A percentile compares a stretch with the other conserved stretches of the same genome.
These are phyloP conservation scores for Anarrhichthys ocellatus DNA, from an alignment of 2,113 vertebrate species.

Conservation along the genomic window DNA sequence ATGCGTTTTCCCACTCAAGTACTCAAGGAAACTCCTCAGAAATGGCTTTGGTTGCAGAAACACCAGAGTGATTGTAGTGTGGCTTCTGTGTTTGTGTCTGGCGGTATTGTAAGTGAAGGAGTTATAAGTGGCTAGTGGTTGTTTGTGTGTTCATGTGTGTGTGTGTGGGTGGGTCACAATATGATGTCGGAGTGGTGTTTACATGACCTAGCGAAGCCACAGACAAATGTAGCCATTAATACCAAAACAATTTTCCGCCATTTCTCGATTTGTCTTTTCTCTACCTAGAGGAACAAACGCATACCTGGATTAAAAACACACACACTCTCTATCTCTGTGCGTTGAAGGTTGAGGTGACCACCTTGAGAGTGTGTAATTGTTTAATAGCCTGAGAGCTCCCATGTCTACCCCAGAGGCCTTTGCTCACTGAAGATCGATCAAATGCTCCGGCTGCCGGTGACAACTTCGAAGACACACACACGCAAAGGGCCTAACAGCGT, in stretches of 20 bases:
- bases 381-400: slow-evolving; percentile 76
- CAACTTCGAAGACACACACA: slow-evolving; percentile 53
- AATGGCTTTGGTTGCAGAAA: slow-evolving; percentile 83
- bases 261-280: slow-evolving; percentile 43
- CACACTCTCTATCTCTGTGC: slow-evolving; percentile 4
- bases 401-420: slow-evolving; percentile 64
- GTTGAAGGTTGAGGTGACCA: slow-evolving; percentile 62
- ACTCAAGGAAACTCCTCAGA: slow-evolving; percentile 80
- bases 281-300: slow-evolving; percentile 33
- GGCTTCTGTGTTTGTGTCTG: slow-evolving; percentile 52
- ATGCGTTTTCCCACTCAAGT: slow-evolving; percentile 80
- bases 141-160: slow-evolving; percentile 14
- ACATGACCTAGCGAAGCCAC: slow-evolving; percentile 61
- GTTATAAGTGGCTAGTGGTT: slow-evolving; percentile 70
- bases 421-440: slow-evolving; percentile 69
- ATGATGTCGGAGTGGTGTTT: slow-evolving; percentile 74
- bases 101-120: slow-evolving; percentile 51
- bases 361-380: slow-evolving; percentile 75
- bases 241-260: slow-evolving; percentile 45
- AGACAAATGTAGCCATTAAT: slow-evolving; percentile 81
- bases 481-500: slow-evolving; percentile 38
- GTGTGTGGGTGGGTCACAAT: slow-evolving; percentile 53
- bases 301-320: slow-evolving; percentile 25
- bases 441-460: slow-evolving; percentile 49
- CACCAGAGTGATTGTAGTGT: slow-evolving; percentile 69